Evolutionary conservation across 2,797 vertebrate genomes (phyloP).

Genomic region (Setipinna tenuifilis): DNA sequence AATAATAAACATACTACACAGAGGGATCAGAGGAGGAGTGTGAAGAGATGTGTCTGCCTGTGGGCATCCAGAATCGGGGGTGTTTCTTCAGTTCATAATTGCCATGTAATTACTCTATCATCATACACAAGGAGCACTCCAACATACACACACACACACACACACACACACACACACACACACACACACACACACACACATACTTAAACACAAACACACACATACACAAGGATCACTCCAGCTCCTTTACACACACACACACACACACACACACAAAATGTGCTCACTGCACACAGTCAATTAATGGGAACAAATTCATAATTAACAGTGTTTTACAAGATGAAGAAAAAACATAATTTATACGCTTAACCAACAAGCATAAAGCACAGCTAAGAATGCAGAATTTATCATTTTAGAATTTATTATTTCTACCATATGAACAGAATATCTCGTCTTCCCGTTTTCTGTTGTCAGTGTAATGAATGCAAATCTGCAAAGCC

Average conservation of each 20-base stretch:
- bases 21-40: conserved; percentile 53
- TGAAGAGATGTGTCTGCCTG: conserved; percentile 41
- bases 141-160: too few species aligned
- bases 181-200: conserved; percentile 35
- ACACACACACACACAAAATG: conserved; percentile 39
- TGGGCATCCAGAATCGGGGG: conserved; percentile 39
- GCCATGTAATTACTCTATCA: conserved; percentile 74
- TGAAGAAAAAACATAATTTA: neutral
- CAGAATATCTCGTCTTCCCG: neutral
- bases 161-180: conserved; percentile 35
- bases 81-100: conserved; percentile 68
- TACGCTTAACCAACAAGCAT: too few species aligned
- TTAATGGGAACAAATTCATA: conserved; percentile 59
- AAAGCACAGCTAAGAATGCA: conserved; percentile 17
- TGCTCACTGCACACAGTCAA: conserved; percentile 51
- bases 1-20: too few species aligned
- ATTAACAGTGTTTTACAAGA: conserved; percentile 54
- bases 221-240: conserved; percentile 58
- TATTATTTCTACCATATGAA: neutral
- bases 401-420: neutral
- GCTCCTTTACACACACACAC: conserved; percentile 39
- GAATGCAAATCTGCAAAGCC: neutral
- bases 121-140: conserved; percentile 62
- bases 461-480: neutral
- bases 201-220: too few species aligned